Conservation (phyloP, 2,113 vertebrate genomes). For the Cinclus cinclus region DNA sequence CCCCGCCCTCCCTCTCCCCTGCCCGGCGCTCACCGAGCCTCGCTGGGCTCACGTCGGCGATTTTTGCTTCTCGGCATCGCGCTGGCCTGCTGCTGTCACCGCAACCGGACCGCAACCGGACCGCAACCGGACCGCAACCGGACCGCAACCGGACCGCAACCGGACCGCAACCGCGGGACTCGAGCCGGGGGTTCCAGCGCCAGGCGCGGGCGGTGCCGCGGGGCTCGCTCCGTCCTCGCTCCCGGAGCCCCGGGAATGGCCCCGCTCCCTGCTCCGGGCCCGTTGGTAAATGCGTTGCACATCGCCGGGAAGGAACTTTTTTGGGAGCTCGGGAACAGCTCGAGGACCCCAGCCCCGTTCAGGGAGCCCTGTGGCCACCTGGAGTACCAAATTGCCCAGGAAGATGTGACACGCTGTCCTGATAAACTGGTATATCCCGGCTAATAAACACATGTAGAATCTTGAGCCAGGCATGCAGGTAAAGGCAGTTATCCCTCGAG, state of each 20-base stretch:
- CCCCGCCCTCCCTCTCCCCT: too few species aligned
- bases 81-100: neutral
- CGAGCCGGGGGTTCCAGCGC: neutral
- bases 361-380: fast-evolving
- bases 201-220: neutral
- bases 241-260: neutral
- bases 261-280: neutral
- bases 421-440: fast-evolving
- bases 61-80: fast-evolving
- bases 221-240: neutral
- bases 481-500: neutral
- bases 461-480: fast-evolving
- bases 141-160: neutral
- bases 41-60: fast-evolving
- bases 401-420: fast-evolving
- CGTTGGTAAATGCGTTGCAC: fast-evolving
- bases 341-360: fast-evolving
- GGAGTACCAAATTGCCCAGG: neutral
- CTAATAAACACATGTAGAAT: fast-evolving
- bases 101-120: neutral
- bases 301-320: fast-evolving
- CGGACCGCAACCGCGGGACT: too few species aligned
- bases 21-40: neutral
- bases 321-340: fast-evolving
- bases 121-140: neutral